Percentiles rank a stretch among this genome's conserved stretches.
phyloP scores from a whole-genome alignment of 2,888 invertebrate species.

The Dasypolia templi region DNA sequence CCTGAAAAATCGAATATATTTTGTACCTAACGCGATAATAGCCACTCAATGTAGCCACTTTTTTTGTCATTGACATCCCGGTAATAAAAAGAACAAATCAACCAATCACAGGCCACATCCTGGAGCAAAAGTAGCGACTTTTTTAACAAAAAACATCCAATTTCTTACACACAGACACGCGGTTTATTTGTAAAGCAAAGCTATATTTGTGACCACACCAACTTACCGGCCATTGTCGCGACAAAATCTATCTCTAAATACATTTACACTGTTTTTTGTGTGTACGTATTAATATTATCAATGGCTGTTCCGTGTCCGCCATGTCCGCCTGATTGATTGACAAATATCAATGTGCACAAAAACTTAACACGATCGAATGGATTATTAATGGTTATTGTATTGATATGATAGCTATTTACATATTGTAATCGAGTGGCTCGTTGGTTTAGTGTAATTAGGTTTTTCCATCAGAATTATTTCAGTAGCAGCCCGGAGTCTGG shows the following conservation, averaged over 20 bases:
- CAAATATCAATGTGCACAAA: constrained; percentile 56
- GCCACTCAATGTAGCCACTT: too few species aligned
- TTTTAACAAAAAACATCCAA: constrained; percentile 31
- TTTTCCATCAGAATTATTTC: background rate
- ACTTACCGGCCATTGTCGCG: constrained; percentile 49
- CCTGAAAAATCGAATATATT: background rate
- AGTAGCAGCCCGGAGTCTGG: too few species aligned
- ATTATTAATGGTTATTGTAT: too few species aligned
- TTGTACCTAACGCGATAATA: background rate
- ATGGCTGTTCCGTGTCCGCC: constrained; percentile 34
- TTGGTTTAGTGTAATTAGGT: background rate
- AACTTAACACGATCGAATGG: constrained; percentile 42
- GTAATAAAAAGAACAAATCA: background rate
- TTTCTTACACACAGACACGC: constrained; percentile 33
- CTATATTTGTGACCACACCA: background rate
- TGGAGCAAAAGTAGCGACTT: constrained; percentile 15
- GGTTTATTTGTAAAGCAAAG: constrained; percentile 32
- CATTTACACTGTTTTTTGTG: constrained; percentile 57
- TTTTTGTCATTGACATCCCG: background rate
- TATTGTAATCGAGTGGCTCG: constrained; percentile 24
- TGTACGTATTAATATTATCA: constrained; percentile 35
- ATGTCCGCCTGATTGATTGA: constrained; percentile 59
- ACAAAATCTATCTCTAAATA: constrained; percentile 29
- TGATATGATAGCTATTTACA: constrained; percentile 38
- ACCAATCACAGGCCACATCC: constrained; percentile 36